These are phyloP conservation scores for Amiota minor DNA, from an alignment of 2,888 invertebrate species.

Conservation along the genomic window DNA sequence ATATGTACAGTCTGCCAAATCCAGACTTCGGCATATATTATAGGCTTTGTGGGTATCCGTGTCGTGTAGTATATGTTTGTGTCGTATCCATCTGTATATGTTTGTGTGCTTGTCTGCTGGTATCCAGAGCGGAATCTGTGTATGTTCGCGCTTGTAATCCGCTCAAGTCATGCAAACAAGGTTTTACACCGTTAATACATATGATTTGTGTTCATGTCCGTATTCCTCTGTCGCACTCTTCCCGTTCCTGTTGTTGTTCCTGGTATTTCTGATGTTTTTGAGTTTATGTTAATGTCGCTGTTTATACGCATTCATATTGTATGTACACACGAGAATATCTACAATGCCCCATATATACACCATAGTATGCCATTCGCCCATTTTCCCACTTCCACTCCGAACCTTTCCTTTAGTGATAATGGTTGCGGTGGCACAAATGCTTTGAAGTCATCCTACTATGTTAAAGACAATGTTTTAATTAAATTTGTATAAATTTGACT, in stretches of 20 bases:
- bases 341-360: too few relatives aligned
- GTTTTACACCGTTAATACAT: slow-evolving; percentile 27
- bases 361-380: too few relatives aligned
- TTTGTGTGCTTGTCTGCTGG: slow-evolving; percentile 4
- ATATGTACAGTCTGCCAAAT: too few relatives aligned
- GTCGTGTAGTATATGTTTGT: neutral
- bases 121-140: slow-evolving; percentile 25
- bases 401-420: too few relatives aligned
- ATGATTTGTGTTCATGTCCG: slow-evolving; percentile 28
- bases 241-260: neutral
- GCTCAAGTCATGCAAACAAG: slow-evolving; percentile 29
- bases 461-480: too few relatives aligned
- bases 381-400: too few relatives aligned
- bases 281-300: slow-evolving; percentile 25
- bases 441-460: too few relatives aligned
- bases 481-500: too few relatives aligned
- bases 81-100: neutral
- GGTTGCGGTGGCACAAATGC: too few relatives aligned
- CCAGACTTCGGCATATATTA: slow-evolving; percentile 11
- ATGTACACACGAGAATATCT: too few relatives aligned
- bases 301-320: slow-evolving; percentile 1
- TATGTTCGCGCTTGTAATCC: slow-evolving; percentile 31
- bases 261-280: too few relatives aligned
- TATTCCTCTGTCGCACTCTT: neutral
- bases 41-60: slow-evolving; percentile 3